Base-by-base conservation (phyloP, 2,888 invertebrate genomes). In the Parascotia fuliginaria region DNA sequence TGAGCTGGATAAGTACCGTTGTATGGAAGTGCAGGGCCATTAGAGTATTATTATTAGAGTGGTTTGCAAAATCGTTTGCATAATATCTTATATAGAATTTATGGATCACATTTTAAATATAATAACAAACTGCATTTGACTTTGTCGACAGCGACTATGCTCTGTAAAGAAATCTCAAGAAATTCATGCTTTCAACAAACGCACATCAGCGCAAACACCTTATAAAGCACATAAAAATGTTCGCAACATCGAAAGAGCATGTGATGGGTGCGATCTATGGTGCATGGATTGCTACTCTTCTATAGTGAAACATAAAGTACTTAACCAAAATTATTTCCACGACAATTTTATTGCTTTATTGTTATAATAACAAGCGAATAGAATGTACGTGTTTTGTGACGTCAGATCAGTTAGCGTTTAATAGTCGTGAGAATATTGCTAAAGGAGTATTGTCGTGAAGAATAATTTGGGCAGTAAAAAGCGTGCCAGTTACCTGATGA, bases 401-500 rank as follows among this genome's bases (percentile, higher is more conserved):
- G 53, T 57, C 40, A 59, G 52, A 68, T 59, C 42, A 33, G 42
- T 51, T 36, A 42, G 45, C 13, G 38, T 53, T 55, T 55, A 61
- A 60, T 37, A 42, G 37, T 27, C 47, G 54, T 62, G 60, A 44
- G 59, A 61, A 59, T 48, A 37, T 62, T 53, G 46, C 41, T n/a
- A 49, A 42, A 19, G 28, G 42, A 14, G 54, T 43, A 56, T 58
- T 55, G 49, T 55, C 57, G 55, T 64, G 60, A 64, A 58, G 24
- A 60, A 39, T 57, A 62, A 60, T 61, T 60, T 70, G 55, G 60
- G 47, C 42, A 46, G 42, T 49, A 42, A 49, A 64, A 54, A 48
- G 58, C 58, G 71, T 72, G 72, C 68, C 56, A 68, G 65, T 90
- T 94, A 96, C 96, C 96, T 94, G 96, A 95, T 78, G 95, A 94